These are phyloP conservation scores for Aepyceros melampus DNA, from an alignment of 2,113 vertebrate genomes.

Conservation along the genomic window DNA sequence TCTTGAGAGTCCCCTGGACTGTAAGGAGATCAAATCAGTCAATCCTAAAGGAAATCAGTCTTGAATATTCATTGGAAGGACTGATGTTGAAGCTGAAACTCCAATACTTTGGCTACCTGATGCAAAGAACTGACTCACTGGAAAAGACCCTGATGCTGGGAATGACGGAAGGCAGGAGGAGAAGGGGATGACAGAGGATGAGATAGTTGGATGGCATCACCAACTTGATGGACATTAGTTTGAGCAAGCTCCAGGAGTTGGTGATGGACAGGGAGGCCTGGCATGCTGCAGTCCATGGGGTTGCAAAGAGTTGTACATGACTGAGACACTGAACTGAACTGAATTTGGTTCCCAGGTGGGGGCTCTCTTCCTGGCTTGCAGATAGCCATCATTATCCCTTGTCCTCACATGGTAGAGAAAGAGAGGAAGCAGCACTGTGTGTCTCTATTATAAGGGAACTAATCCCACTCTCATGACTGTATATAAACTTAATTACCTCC, in stretches of 20 bases:
- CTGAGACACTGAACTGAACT: neutral
- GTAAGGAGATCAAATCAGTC: neutral
- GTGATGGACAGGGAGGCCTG: neutral
- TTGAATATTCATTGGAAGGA: neutral
- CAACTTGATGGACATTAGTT: neutral
- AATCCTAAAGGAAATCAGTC: neutral
- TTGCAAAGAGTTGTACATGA: fast-evolving
- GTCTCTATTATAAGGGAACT: neutral
- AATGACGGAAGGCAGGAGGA: neutral
- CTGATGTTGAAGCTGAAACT: neutral
- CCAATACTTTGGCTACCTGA: neutral
- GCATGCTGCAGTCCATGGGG: neutral
- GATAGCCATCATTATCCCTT: neutral
- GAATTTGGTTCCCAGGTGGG: neutral
- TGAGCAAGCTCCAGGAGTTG: neutral
- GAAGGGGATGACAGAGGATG: neutral
- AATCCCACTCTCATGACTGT: neutral
- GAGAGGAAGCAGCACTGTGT: neutral
- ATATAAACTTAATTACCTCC: neutral
- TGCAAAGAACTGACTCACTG: neutral
- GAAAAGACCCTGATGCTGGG: neutral
- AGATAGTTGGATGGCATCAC: neutral
- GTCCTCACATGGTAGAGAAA: neutral
- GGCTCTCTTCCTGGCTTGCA: neutral
- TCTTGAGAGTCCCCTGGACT: neutral